Base-by-base conservation (phyloP, 2,888 invertebrate species). In the Eupithecia subfuscata region DNA sequence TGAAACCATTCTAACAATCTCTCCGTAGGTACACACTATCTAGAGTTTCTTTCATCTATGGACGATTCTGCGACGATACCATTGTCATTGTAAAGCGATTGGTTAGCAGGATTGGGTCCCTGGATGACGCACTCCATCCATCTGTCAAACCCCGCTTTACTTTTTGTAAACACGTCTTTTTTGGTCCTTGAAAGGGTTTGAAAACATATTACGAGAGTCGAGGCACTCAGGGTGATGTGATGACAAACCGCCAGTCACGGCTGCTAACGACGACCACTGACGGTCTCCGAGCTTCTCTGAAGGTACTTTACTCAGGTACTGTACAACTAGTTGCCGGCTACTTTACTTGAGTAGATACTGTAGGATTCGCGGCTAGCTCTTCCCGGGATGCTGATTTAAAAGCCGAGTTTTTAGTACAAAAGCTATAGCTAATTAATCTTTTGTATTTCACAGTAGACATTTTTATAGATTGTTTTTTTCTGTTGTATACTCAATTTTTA, bases 141-240 rank as follows among this genome's bases (percentile, higher is more conserved):
- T 65, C 34, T 12, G 40, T 67, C 65, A 67, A 67, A 37, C 22
- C 7, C 18, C n/a, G 56, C 45, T 43, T 75, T 78, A 74, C 70
- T 75, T 75, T 74, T 48, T 78, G 69, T 74, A 75, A 73, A 78
- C 73, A 43, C 60, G n/a, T 74, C 37, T 75, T 71, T 74, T 74
- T 71, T 79, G 75, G 75, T 78, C 78, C 75, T 73, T 37, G 64
- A 74, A 79, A 90, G 90, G 90, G 88, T 90, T 91, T 91, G 90
- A 92, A 92, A 93, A 92, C 92, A 92, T 89, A 92, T 93, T 93
- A 93, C 90, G 87, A 82, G 83, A 79, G 84, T 18, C 71, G 73
- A 70, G 89, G 90, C 91, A 92, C 93, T 93, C 89, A 83, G 86
- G 85, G 87, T 88, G 87, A 89, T 88, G 87, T 88, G 87, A 89